These are phyloP conservation scores for Poeciliopsis paucimaculata DNA, from an alignment of 2,797 vertebrate species.

Conservation along the genomic window DNA sequence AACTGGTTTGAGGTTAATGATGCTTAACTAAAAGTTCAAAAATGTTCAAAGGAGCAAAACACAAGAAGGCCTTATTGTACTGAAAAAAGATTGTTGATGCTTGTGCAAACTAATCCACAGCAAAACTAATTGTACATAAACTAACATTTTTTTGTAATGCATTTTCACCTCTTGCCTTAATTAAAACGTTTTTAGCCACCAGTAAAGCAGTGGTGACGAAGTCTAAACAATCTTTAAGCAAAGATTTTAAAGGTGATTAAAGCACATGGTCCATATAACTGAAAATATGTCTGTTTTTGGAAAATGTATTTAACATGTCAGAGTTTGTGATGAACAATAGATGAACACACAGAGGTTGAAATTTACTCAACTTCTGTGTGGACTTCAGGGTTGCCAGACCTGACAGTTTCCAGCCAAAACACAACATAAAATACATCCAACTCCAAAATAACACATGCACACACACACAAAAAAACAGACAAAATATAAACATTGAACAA, in stretches of 20 bases:
- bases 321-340: neutral
- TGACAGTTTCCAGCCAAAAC: no score
- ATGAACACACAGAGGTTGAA: no score
- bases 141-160: neutral
- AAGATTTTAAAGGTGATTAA: neutral
- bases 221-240: neutral
- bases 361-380: neutral
- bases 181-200: neutral
- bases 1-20: neutral
- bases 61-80: neutral
- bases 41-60: neutral
- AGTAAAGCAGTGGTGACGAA: neutral
- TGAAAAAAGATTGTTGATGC: neutral
- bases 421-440: no score
- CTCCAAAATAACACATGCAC: no score
- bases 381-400: neutral
- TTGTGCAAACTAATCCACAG: neutral
- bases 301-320: neutral
- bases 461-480: no score
- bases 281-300: neutral
- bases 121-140: neutral
- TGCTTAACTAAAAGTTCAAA: neutral
- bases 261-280: neutral
- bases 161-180: neutral
- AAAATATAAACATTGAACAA: no score